These are phyloP conservation scores for Perdita meconis DNA, from an alignment of 2,888 invertebrate genomes.

Conservation along the genomic window DNA sequence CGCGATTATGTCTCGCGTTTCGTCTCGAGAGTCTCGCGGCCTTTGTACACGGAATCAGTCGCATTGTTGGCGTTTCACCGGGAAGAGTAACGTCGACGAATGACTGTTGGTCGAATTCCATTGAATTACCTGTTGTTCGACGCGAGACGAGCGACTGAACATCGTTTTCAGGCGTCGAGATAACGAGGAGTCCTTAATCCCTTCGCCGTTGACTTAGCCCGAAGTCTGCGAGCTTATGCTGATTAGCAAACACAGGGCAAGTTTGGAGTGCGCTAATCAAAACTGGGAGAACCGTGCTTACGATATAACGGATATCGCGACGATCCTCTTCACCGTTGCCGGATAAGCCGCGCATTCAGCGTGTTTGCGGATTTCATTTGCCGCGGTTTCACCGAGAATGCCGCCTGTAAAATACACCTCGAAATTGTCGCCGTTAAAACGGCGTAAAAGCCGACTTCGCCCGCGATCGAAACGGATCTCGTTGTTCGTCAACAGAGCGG, in stretches of 20 bases:
- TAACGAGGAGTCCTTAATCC: slow-evolving; percentile 38
- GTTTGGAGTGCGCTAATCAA: slow-evolving; percentile 34
- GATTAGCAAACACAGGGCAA: slow-evolving; percentile 37
- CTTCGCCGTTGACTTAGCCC: slow-evolving; percentile 17
- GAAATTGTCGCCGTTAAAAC: too few species aligned
- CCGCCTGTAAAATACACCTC: too few species aligned
- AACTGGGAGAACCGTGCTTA: slow-evolving; percentile 17
- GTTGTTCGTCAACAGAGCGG: background rate
- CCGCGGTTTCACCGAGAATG: too few species aligned
- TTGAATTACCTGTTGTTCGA: background rate
- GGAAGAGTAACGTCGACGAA: background rate
- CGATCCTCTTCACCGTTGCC: background rate
- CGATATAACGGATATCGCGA: background rate
- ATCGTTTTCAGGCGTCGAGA: slow-evolving; percentile 22
- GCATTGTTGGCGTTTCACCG: too few species aligned
- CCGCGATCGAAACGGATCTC: background rate
- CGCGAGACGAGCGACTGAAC: background rate
- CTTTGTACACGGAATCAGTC: too few species aligned
- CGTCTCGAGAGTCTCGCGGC: background rate
- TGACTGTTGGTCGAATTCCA: background rate
- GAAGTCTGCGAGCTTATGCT: slow-evolving; percentile 33
- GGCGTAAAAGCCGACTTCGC: background rate
- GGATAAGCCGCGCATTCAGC: background rate
- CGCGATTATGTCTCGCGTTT: background rate
- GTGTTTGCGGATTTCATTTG: background rate